phyloP scores from a whole-genome alignment of 2,113 vertebrate species.

The Mesembrinibis cayennensis region DNA sequence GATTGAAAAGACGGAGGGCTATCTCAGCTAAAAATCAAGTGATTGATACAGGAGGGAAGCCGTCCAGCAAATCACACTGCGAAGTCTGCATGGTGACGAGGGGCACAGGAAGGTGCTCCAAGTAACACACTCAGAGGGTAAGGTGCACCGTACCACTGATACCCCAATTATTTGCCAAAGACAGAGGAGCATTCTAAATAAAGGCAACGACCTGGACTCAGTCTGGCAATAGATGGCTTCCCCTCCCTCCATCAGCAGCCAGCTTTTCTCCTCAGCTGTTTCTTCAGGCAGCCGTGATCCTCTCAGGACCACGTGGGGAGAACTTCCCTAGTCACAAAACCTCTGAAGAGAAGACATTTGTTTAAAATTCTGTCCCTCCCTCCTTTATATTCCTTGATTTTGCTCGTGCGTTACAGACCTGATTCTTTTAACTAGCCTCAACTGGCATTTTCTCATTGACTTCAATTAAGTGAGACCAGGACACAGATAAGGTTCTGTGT shows the following conservation, averaged over 20 bases:
- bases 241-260: neutral
- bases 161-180: neutral
- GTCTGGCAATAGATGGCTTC: neutral
- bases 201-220: neutral
- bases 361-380: neutral
- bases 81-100: neutral
- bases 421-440: neutral
- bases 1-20: neutral
- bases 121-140: neutral
- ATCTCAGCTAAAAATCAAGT: neutral
- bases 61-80: neutral
- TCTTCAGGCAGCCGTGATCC: neutral
- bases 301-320: neutral
- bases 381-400: neutral
- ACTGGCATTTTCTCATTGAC: conserved; percentile 38
- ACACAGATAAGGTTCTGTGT: neutral
- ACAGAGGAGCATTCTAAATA: neutral
- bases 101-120: neutral
- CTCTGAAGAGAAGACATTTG: neutral
- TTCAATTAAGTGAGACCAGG: conserved; percentile 34
- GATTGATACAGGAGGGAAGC: neutral
- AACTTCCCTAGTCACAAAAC: neutral
- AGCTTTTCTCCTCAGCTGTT: neutral
- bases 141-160: neutral
- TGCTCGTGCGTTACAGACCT: neutral